Conservation (phyloP, 2,797 vertebrate species). For the Karalla daura region DNA sequence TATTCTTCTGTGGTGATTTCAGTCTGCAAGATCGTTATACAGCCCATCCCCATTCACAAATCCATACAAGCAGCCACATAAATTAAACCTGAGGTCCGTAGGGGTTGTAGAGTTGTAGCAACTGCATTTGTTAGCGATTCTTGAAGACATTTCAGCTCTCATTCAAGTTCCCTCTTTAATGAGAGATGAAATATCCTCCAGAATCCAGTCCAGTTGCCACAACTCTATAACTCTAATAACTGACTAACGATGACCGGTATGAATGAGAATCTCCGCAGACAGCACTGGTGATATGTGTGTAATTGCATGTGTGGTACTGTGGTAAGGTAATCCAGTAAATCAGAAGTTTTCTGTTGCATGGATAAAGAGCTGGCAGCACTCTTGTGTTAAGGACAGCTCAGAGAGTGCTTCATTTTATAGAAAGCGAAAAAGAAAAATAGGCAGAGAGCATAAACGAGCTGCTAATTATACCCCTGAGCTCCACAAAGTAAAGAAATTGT, state of each 20-base stretch:
- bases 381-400: neutral
- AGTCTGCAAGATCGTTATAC: slow-evolving; percentile 11
- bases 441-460: slow-evolving; percentile 5
- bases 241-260: too few species aligned
- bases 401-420: neutral
- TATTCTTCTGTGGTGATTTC: slow-evolving; percentile 27
- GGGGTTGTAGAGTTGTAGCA: too few species aligned
- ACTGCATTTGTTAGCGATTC: too few species aligned
- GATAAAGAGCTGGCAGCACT: neutral
- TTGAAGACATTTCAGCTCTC: too few species aligned
- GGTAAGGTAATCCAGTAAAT: neutral
- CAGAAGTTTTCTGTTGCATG: neutral
- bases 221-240: too few species aligned
- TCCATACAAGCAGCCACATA: neutral
- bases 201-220: too few species aligned
- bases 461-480: slow-evolving; percentile 17
- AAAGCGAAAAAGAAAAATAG: slow-evolving; percentile 8
- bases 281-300: neutral
- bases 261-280: too few species aligned
- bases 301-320: neutral
- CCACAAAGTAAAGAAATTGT: neutral
- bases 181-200: too few species aligned
- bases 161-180: too few species aligned
- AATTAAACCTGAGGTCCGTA: too few species aligned
- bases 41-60: neutral